Evolutionary conservation across 2,797 vertebrate genomes (phyloP), one percentile per base, ranked within the genome.

Genomic region (Aeoliscus strigatus): DNA sequence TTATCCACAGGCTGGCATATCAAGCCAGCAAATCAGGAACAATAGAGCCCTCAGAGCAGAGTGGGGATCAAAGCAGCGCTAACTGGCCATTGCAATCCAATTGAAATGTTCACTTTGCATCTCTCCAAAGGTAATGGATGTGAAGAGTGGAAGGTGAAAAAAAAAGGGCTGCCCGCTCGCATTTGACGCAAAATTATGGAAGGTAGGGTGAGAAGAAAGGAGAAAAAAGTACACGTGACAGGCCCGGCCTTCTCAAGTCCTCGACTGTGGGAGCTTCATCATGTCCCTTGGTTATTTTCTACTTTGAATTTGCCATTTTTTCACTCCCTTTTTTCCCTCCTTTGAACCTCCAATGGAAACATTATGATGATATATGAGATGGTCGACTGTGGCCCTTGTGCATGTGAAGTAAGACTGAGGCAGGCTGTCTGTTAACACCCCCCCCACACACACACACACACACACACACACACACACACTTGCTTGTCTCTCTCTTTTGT

Each of bases 41-140:
- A 88, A 88, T 87, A 79, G 82, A 69, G 73, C 74, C 81, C 84
- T 86, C 84, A 83, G 78, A 81, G 80, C 57, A 82, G 80, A 84
- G 80, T 83, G 80, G 76, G 80, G 81, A 89, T 89, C 85, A 90
- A 89, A 89, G 86, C 79, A 71, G 77, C 51, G 58, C 86, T 86
- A 87, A 88, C 85, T 82, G 85, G 81, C 84, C 87, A 86, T 86
- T 81, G 87, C 85, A 87, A 89, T 87, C 86, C 86, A 89, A 90
- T 87, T 88, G 84, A 89, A 89, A 87, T 86, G 84, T 86, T 87
- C 87, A 86, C 85, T 80, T 86, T 84, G 83, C 80, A 86, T 86
- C 83, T 85, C 77, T 81, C 79, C 80, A 76, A 82, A 88, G 68
- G 85, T 83, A 88, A 86, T 87, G 76, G 85, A 86, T 79, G 75